A percentile compares a stretch with the other conserved stretches of the same genome.
These are phyloP conservation scores for Drosophila suboccidentalis DNA, from an alignment of 2,888 invertebrate genomes.

Conservation along the genomic window DNA sequence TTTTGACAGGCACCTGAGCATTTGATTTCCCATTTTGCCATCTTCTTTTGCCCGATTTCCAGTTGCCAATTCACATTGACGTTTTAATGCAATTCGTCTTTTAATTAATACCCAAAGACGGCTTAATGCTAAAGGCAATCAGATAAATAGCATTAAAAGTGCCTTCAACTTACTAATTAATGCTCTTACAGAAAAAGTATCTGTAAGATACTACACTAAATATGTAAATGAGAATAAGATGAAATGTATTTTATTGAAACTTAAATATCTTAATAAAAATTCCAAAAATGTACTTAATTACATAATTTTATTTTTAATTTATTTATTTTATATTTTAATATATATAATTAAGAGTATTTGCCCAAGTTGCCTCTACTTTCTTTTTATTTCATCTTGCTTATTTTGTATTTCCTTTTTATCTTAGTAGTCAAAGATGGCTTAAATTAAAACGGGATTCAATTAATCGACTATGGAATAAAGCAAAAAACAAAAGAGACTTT, in stretches of 20 bases:
- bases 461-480: conserved; percentile 48
- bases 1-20: conserved; percentile 60
- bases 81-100: conserved; percentile 65
- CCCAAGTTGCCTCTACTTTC: conserved; percentile 21
- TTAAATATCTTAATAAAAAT: no score
- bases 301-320: no score
- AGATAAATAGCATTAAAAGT: conserved; percentile 16
- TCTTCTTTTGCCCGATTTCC: conserved; percentile 13
- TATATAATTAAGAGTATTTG: conserved; percentile 1
- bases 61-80: conserved; percentile 41
- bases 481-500: conserved; percentile 16
- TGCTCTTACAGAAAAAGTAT: neutral
- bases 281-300: no score
- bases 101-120: conserved; percentile 65
- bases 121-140: conserved; percentile 36
- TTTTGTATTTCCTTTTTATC: neutral
- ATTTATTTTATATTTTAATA: no score
- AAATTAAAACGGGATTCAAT: conserved; percentile 44
- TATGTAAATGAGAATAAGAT: no score
- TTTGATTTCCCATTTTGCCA: conserved; percentile 51
- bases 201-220: no score
- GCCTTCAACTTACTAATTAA: neutral
- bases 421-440: conserved; percentile 22
- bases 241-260: no score
- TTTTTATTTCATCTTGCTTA: neutral